Evolutionary conservation across 2,113 vertebrate species (phyloP).

Genomic region (Pogonocichla stellata): DNA sequence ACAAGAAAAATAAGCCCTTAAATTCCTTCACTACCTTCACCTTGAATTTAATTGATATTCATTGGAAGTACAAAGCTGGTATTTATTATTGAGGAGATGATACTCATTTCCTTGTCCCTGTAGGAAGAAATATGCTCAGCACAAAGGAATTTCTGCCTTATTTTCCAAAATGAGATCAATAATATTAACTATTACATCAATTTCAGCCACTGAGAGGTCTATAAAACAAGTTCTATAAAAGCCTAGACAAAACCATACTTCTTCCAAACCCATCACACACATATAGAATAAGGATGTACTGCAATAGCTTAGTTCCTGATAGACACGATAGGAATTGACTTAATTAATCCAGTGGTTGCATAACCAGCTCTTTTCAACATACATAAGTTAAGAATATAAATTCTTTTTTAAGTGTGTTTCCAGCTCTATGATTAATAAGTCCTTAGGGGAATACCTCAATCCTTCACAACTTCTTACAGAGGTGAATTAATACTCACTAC

Average conservation of each 20-base stretch:
- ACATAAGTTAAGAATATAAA: background rate
- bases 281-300: background rate
- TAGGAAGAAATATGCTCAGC: background rate
- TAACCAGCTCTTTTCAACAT: background rate
- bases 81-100: background rate
- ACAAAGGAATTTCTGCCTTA: background rate
- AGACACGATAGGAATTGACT: background rate
- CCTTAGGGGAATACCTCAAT: background rate
- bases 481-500: background rate
- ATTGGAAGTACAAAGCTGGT: background rate
- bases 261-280: background rate
- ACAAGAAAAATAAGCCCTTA: background rate
- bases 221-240: background rate
- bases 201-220: background rate
- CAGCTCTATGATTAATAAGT: background rate
- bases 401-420: background rate
- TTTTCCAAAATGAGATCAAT: background rate
- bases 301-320: background rate
- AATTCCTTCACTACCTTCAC: background rate
- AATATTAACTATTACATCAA: background rate
- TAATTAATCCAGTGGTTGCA: background rate
- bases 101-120: background rate
- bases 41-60: background rate
- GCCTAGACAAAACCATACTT: background rate
- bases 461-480: background rate